phyloP scores from a whole-genome alignment of 2,888 invertebrate species.

The Calliopum simillimum region DNA sequence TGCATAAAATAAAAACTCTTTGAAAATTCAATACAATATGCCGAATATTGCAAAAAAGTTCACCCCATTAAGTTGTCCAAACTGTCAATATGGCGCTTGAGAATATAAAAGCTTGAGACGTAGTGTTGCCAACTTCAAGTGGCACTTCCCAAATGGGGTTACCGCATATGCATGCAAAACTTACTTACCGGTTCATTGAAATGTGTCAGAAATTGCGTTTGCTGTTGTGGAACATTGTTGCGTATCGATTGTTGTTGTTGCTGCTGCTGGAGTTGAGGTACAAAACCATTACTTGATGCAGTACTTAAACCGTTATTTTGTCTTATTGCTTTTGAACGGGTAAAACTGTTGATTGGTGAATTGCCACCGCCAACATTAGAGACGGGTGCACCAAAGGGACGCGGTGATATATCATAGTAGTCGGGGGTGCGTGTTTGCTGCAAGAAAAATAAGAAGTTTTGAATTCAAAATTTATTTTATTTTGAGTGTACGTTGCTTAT shows the following conservation, averaged over 20 bases:
- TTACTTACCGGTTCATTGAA: slow-evolving; percentile 64
- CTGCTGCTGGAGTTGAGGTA: slow-evolving; percentile 50
- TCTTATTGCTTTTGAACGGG: slow-evolving; percentile 62
- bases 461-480: slow-evolving; percentile 20
- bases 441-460: slow-evolving; percentile 35
- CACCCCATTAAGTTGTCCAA: not conserved
- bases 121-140: slow-evolving; percentile 2
- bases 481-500: too few species aligned
- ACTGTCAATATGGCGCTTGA: slow-evolving; percentile 6
- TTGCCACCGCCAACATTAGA: slow-evolving; percentile 38
- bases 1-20: not conserved
- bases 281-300: slow-evolving; percentile 51
- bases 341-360: slow-evolving; percentile 50
- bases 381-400: slow-evolving; percentile 63
- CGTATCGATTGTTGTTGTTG: slow-evolving; percentile 47
- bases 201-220: slow-evolving; percentile 65
- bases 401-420: slow-evolving; percentile 66
- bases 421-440: slow-evolving; percentile 64
- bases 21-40: not conserved
- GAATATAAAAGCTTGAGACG: not conserved
- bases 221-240: slow-evolving; percentile 65
- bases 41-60: not conserved
- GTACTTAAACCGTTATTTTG: slow-evolving; percentile 47
- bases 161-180: slow-evolving; percentile 9
- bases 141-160: not conserved